Conservation (phyloP, 2,888 invertebrate species). For the Chelonus formosanus region DNA sequence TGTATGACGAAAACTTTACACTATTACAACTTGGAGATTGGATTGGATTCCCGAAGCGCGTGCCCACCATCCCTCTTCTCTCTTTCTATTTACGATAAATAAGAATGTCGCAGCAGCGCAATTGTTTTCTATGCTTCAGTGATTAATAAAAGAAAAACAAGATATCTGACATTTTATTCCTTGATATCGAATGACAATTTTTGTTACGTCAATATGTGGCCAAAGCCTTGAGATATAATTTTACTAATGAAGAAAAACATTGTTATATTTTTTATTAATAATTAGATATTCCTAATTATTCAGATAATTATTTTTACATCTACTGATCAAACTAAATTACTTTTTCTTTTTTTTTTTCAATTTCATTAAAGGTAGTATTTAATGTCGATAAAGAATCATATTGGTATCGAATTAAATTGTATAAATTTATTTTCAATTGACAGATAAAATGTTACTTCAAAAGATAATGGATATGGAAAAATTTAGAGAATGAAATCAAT, state of each 20-base stretch:
- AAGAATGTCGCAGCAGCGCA: conserved; percentile 29
- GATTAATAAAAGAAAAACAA: conserved; percentile 18
- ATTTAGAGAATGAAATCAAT: too few relatives aligned
- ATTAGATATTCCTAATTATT: background rate
- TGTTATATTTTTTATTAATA: background rate
- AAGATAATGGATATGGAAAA: too few relatives aligned
- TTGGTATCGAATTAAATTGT: too few relatives aligned
- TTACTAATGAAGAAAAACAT: conserved; percentile 22
- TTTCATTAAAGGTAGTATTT: too few relatives aligned
- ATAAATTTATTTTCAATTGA: too few relatives aligned
- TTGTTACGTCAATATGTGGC: conserved; percentile 23
- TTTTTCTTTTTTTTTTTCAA: too few relatives aligned
- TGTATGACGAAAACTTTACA: conserved; percentile 44
- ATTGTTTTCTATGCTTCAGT: conserved; percentile 26
- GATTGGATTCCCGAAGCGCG: conserved; percentile 29
- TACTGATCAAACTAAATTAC: too few relatives aligned
- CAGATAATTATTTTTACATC: too few relatives aligned
- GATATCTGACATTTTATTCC: conserved; percentile 22
- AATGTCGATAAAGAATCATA: too few relatives aligned
- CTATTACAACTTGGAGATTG: conserved; percentile 42
- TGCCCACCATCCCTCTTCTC: background rate
- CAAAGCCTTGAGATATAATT: conserved; percentile 25
- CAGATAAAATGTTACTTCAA: too few relatives aligned
- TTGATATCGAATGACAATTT: conserved; percentile 22
- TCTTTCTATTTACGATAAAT: background rate